phyloP scores from a whole-genome alignment of 2,113 vertebrate genomes.

The Oreochromis spilurus region DNA sequence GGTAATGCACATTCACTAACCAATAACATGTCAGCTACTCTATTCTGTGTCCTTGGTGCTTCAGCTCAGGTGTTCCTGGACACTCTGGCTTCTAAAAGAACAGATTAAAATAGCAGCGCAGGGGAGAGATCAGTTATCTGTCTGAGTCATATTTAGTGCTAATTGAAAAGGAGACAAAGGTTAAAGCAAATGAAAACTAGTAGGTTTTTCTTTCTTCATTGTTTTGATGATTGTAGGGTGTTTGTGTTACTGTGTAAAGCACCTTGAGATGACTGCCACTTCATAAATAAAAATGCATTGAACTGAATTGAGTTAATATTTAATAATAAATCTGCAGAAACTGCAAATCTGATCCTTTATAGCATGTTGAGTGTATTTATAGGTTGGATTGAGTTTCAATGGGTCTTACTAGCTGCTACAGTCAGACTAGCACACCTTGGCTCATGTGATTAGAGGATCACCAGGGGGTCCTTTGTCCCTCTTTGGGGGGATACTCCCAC shows the following conservation, averaged over 20 bases:
- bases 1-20: constrained; percentile 31
- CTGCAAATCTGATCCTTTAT: not conserved
- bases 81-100: not conserved
- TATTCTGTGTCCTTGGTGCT: not conserved
- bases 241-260: not conserved
- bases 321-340: not conserved
- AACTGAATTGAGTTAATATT: not conserved
- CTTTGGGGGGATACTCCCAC: too few species aligned
- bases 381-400: not conserved
- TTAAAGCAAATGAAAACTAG: not conserved
- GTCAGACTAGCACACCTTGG: too few species aligned
- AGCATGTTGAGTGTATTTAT: not conserved
- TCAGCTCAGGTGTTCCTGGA: not conserved
- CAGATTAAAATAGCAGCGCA: not conserved
- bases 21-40: not conserved
- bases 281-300: not conserved
- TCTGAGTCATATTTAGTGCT: not conserved
- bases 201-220: not conserved
- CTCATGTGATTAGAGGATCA: too few species aligned
- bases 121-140: not conserved
- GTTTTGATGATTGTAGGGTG: not conserved
- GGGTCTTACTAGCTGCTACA: not conserved
- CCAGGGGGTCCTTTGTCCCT: too few species aligned
- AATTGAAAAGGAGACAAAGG: not conserved
- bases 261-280: not conserved